Evolutionary conservation across 2,888 invertebrate species (phyloP), one percentile per base, ranked within the genome.

Genomic region (Ornithoptera alexandrae): DNA sequence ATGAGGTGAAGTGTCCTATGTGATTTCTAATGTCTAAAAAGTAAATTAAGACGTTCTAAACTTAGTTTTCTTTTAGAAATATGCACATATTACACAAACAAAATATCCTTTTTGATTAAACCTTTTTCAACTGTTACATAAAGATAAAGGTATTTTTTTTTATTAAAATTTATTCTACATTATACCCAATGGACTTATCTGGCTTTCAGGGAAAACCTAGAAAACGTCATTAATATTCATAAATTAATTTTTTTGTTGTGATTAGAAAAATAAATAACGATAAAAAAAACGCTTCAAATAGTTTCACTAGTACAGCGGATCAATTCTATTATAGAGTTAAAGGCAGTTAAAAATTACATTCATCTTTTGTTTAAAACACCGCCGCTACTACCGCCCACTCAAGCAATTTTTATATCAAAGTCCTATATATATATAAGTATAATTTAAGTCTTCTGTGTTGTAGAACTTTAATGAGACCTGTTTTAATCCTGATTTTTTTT

Each of bases 311-410:
- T 67, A 24, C 30, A 70, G 62, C 67, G 63, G 70, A 67, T 67
- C 70, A 70, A 60, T 70, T 70, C 67, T 70, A 67, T 67, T 67
- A 70, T 67, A 70, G 61, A 60, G 67, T 64, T 67, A 67, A 67
- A 56, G 63, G 24, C 57, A 67, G 67, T 70, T 70, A 68, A 66
- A 61, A 64, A 68, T 68, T 72, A 76, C 76, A 74, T 74, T 74
- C 74, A 78, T 79, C 74, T 75, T 72, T 73, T 74, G 75, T 74
- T 74, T 74, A 77, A 71, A 75, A 72, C 73, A 71, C 70, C 72
- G 72, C 71, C 69, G 30, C 3, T 30, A 30, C 30, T 30, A 70
- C 75, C 75, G 78, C 82, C 82, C 81, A 86, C 83, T 72, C 73
- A 68, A 72, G 72, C 74, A 80, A 81, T 83, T 81, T 79, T 76